These are phyloP conservation scores for Diadumene lineata DNA, from an alignment of 92 coral and sea anemone genomes.

Conservation along the genomic window DNA sequence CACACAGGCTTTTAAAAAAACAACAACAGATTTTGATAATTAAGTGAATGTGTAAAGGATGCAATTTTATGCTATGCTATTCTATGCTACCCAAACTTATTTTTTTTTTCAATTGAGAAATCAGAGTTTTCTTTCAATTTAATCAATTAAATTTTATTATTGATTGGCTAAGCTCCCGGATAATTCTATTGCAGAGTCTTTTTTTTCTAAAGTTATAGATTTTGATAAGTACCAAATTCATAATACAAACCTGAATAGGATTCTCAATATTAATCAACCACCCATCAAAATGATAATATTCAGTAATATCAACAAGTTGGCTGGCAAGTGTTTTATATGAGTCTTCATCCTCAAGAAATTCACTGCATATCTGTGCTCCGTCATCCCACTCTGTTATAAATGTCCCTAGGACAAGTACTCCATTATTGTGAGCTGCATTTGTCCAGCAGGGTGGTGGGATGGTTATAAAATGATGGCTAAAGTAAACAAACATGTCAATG, in stretches of 20 bases:
- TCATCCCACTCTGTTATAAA: conserved; percentile 93
- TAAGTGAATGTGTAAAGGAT: no score
- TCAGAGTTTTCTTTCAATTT: no score
- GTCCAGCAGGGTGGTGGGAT: conserved; percentile 99
- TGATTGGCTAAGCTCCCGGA: no score
- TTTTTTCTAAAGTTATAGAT: no score
- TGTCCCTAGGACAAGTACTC: conserved; percentile 89
- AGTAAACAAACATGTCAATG: conserved; percentile 92
- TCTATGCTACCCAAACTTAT: no score
- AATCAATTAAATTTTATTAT: no score
- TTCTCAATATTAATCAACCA: conserved; percentile 96
- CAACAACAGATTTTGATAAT: no score
- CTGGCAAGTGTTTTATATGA: conserved; percentile 65
- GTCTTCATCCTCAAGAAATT: conserved; percentile 61
- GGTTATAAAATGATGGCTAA: conserved; percentile 92
- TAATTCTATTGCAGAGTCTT: no score
- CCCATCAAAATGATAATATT: conserved; percentile 94
- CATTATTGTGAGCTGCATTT: conserved; percentile 97
- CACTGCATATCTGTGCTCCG: conserved; percentile 70
- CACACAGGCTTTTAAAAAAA: no score
- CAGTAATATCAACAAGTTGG: conserved; percentile 89
- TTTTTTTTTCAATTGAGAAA: no score
- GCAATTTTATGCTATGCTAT: no score
- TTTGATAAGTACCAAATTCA: no score
- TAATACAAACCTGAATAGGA: conserved; percentile 91